These are phyloP conservation scores for Drosophila repleta DNA, from an alignment of 1,140 invertebrate genomes.

Conservation along the genomic window DNA sequence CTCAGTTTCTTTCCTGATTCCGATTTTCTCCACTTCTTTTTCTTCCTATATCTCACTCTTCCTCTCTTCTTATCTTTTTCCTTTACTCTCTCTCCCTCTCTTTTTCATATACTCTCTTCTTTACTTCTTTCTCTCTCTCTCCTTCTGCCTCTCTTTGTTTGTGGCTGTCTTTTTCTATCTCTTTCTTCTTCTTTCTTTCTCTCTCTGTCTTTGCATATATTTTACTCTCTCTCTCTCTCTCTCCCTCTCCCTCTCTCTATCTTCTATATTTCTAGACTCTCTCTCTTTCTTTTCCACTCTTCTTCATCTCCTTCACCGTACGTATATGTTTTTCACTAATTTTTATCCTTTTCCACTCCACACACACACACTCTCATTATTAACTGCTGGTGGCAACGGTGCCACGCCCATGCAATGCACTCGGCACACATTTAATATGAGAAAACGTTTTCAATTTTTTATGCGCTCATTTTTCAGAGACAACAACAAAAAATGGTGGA, in stretches of 20 bases:
- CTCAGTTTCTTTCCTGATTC: no score
- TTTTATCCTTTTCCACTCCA: slow-evolving; percentile 21
- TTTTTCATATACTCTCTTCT: no score
- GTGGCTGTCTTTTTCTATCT: no score
- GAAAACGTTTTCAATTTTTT: slow-evolving; percentile 80
- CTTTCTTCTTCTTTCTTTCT: no score
- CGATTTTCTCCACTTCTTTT: no score
- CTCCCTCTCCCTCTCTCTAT: background rate
- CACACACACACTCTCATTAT: slow-evolving; percentile 56
- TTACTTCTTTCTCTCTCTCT: no score
- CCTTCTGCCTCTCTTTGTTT: no score
- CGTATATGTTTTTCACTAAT: background rate
- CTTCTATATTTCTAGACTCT: background rate
- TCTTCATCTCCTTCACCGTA: background rate
- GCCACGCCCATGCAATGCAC: slow-evolving; percentile 41
- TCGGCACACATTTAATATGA: slow-evolving; percentile 80
- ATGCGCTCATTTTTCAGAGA: slow-evolving; percentile 61
- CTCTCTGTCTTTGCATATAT: no score
- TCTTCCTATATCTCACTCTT: no score
- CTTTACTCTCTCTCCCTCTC: no score
- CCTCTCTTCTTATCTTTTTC: no score
- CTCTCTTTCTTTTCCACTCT: background rate
- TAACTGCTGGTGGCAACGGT: slow-evolving; percentile 42
- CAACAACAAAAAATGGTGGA: slow-evolving; percentile 35
- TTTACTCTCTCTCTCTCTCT: background rate